Conservation (phyloP, 2,797 vertebrate genomes). For the Periparus ater region DNA sequence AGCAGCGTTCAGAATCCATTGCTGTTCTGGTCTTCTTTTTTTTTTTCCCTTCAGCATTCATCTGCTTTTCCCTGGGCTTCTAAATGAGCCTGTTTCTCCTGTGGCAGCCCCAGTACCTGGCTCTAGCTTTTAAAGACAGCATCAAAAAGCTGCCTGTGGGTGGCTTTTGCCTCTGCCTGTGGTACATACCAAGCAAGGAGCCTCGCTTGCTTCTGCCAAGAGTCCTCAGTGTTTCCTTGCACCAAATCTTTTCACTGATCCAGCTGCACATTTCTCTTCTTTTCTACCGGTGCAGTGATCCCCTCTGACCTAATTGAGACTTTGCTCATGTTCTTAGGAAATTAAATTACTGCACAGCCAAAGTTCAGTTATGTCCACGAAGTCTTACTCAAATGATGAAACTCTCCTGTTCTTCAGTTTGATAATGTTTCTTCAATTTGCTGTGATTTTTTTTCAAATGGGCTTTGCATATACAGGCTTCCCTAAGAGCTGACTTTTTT, state of each 20-base stretch:
- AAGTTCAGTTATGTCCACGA: not conserved
- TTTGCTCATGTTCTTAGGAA: not conserved
- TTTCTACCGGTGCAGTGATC: not conserved
- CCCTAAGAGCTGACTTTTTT: not conserved
- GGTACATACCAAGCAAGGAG: not conserved
- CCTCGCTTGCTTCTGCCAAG: not conserved
- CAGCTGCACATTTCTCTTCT: not conserved
- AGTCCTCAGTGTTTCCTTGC: not conserved
- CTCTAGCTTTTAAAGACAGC: not conserved
- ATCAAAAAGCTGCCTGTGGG: not conserved
- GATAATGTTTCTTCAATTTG: not conserved
- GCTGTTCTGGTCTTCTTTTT: not conserved
- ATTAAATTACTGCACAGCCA: conserved; percentile 15
- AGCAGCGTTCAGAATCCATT: not conserved
- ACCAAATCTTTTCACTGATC: not conserved
- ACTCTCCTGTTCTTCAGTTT: not conserved
- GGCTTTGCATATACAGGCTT: not conserved
- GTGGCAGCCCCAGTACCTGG: not conserved
- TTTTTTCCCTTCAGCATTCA: not conserved
- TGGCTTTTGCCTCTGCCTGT: not conserved
- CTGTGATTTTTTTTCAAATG: not conserved
- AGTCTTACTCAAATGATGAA: not conserved
- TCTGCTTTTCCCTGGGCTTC: not conserved
- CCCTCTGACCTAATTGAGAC: conserved; percentile 3
- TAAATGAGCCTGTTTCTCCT: not conserved